Base-by-base conservation (phyloP, 2,113 vertebrate genomes). In the Cisticola juncidis region DNA sequence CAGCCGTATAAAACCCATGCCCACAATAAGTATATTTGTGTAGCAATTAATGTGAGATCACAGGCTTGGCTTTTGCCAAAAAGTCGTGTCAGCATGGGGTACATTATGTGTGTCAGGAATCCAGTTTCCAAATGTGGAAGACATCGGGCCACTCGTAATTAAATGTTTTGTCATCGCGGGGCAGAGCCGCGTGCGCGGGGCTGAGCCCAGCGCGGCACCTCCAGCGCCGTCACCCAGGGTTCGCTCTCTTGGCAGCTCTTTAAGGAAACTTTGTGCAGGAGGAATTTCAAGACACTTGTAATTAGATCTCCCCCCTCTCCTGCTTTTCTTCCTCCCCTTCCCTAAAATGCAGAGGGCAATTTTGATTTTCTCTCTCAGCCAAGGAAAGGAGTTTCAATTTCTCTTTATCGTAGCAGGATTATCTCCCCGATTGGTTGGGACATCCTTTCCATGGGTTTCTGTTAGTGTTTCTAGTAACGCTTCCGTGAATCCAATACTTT, bases 11-110 rank as follows among this genome's bases (percentile, higher is more conserved):
- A 97, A 95, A 76, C 72, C 60, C 35, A 62, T 95, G 33, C 94
- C 97, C 96, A 96, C 97, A 97, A 94, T 94, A 96, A 97, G 94
- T 94, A 56, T 90, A 95, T 97, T 95, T 97, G 96, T 90, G 94
- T 94, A 91, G 97, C 96, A 95, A 97, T 98, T 97, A 97, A 93
- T 35, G 92, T 93, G 91, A 97, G 97, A 97, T 97, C 97, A 97
- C 94, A 98, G 97, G 86, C 90, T 25, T n/a, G 0, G 61, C 94
- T 94, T 96, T 96, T 95, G 92, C 97, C 96, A 96, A 94, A 94
- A 57, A 94, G 89, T 95, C 33, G 6, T 92, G 96, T 97, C 95
- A 95, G 97, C 89, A 80, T 89, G 92, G 93, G 96, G 86, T 89
- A 14, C 35, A 80, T 96, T 90, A 90, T 87, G 94, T 85, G 97